Conservation (phyloP, 2,888 invertebrate genomes). For the Phania funesta region DNA sequence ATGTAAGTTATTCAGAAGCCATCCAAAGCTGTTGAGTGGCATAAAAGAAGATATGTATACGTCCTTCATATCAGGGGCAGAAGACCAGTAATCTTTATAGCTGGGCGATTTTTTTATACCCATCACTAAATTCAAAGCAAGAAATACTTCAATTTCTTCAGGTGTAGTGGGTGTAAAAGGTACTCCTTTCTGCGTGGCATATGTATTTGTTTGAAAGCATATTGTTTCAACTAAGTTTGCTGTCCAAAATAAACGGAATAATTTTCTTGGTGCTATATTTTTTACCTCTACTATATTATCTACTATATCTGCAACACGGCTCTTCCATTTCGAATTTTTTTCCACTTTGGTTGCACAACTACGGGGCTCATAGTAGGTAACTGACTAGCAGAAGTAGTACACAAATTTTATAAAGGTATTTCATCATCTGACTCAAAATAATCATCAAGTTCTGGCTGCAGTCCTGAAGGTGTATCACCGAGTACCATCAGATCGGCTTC, state of each 20-base stretch:
- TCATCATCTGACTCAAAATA: constrained; percentile 26
- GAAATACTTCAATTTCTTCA: too few relatives aligned
- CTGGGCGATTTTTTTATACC: constrained; percentile 19
- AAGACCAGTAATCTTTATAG: constrained; percentile 27
- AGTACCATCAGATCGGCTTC: constrained; percentile 28
- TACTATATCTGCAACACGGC: too few relatives aligned
- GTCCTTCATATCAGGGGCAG: constrained; percentile 20
- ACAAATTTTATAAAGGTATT: constrained; percentile 20
- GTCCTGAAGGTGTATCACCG: constrained; percentile 6
- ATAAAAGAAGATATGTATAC: constrained; percentile 20
- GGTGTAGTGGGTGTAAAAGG: too few relatives aligned
- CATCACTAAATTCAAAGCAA: too few relatives aligned
- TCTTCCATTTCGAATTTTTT: background rate
- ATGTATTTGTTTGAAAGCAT: too few relatives aligned
- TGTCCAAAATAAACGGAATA: too few relatives aligned
- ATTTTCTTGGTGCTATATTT: too few relatives aligned
- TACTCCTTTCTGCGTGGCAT: too few relatives aligned
- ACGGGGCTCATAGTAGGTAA: background rate
- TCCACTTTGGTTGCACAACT: constrained; percentile 4
- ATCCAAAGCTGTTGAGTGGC: constrained; percentile 24
- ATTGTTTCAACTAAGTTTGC: too few relatives aligned
- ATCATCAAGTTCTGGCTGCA: background rate
- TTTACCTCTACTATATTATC: too few relatives aligned
- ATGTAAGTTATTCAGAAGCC: constrained; percentile 18
- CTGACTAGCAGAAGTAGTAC: background rate